Evolutionary conservation across 2,888 invertebrate genomes (phyloP), one percentile per base, ranked within the genome.

Genomic region (Leucania comma): DNA sequence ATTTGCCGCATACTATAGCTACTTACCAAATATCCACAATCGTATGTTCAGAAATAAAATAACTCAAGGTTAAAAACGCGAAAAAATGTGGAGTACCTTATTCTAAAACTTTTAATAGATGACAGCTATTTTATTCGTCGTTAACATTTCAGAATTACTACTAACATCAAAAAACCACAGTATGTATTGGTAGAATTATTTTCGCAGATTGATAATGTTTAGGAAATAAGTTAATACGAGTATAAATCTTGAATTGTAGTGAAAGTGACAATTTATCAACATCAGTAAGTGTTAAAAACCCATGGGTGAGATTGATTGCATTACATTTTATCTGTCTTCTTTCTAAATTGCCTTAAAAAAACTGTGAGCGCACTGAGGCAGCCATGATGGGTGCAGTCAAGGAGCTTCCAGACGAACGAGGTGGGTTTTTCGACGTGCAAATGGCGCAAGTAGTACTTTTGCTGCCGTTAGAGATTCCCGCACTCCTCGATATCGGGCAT

Each of bases 301-400:
- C 3, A 20, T 20, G 9, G 20, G 26, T 29, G 26, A 17, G 8
- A 20, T 29, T 54, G n/a, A n/a, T n/a, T 9, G 32, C 20, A 56
- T 56, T 0, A n/a, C n/a, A 56, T n/a, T 56, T n/a, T 56, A 10
- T n/a, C 3, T 2, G 1, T 10, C 0, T 35, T 5, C 2, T 22
- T 2, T 32, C 0, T 14, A 32, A 46, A 22, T 42, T 9, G 17
- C 4, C 14, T n/a, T 64, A 77, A 22, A 77, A 77, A 17, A 75
- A 58, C 29, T 75, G 77, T 35, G 81, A 64, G 3, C 81, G 76
- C 53, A 69, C 81, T 1, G 81, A 61, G 9, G 56, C 60, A 1
- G 77, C 76, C 35, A 63, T 68, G 2, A 64, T 57, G 1, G 81
- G 69, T 12, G 9, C 51, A 32, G 76, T 57, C 24, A 22, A 48